Conservation (phyloP, 2,797 vertebrate genomes). For the Scleropages formosus region DNA sequence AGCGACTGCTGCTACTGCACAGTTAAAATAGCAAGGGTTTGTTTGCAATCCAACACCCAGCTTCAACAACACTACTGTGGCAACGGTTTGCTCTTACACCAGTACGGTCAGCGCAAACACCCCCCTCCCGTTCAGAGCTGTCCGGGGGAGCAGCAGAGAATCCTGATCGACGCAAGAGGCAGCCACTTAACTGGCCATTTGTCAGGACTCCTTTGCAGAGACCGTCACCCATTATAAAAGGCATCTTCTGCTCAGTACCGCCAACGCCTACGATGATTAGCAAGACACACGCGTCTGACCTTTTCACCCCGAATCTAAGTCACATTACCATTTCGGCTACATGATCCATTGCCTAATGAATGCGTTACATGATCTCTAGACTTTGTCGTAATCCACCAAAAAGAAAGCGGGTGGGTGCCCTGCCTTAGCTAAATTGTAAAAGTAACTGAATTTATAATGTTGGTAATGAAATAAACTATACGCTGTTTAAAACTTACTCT, state of each 20-base stretch:
- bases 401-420: too few species aligned
- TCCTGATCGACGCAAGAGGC: neutral
- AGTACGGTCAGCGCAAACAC: too few species aligned
- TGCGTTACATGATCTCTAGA: neutral
- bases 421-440: too few species aligned
- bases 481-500: too few species aligned
- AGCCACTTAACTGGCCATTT: neutral
- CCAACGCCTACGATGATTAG: conserved; percentile 32
- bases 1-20: conserved; percentile 29
- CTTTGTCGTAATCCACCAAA: neutral
- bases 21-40: conserved; percentile 36
- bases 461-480: too few species aligned
- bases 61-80: too few species aligned
- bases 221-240: neutral
- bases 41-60: conserved; percentile 27
- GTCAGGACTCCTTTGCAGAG: neutral
- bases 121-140: too few species aligned
- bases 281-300: conserved; percentile 41
- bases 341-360: neutral
- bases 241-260: neutral
- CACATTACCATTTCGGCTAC: neutral
- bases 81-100: too few species aligned
- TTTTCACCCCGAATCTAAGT: conserved; percentile 32
- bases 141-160: too few species aligned
- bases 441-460: too few species aligned